These are phyloP conservation scores for Semicossyphus pulcher DNA, from an alignment of 2,113 vertebrate genomes.

Conservation along the genomic window DNA sequence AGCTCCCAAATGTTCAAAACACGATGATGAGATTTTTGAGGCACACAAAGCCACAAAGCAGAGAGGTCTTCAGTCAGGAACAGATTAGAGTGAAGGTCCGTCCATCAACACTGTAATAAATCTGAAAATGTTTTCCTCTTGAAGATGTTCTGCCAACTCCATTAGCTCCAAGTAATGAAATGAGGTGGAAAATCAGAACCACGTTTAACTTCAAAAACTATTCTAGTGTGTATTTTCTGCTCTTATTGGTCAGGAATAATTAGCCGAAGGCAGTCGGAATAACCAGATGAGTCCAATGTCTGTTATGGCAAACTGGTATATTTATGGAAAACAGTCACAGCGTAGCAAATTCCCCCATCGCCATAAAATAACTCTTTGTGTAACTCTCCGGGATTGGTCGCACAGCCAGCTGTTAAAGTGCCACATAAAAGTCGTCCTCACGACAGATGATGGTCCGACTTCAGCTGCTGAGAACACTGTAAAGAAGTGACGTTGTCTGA, in stretches of 20 bases:
- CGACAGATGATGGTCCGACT: background rate
- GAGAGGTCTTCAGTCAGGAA: constrained; percentile 27
- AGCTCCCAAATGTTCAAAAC: background rate
- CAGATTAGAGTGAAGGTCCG: constrained; percentile 39
- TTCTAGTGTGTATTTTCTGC: background rate
- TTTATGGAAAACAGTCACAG: constrained; percentile 20
- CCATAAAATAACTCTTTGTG: constrained; percentile 43
- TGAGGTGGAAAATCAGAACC: constrained; percentile 74
- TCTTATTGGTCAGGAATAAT: constrained; percentile 38
- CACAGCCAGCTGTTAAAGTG: constrained; percentile 13
- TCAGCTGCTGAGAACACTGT: constrained; percentile 7
- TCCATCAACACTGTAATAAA: constrained; percentile 62
- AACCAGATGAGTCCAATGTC: constrained; percentile 21
- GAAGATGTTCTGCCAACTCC: constrained; percentile 36
- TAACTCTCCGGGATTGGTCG: constrained; percentile 17
- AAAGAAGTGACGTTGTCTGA: background rate
- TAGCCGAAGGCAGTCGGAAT: constrained; percentile 16
- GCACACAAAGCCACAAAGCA: constrained; percentile 33
- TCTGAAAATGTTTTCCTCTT: constrained; percentile 43
- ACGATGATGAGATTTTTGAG: constrained; percentile 22
- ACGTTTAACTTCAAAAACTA: constrained; percentile 9
- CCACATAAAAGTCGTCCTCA: constrained; percentile 26
- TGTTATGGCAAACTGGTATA: background rate
- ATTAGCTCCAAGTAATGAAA: constrained; percentile 48
- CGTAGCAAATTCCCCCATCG: constrained; percentile 14